Percentiles rank a stretch among this genome's conserved stretches.
phyloP scores from a whole-genome alignment of 2,797 vertebrate species.

The Lophotriccus pileatus region DNA sequence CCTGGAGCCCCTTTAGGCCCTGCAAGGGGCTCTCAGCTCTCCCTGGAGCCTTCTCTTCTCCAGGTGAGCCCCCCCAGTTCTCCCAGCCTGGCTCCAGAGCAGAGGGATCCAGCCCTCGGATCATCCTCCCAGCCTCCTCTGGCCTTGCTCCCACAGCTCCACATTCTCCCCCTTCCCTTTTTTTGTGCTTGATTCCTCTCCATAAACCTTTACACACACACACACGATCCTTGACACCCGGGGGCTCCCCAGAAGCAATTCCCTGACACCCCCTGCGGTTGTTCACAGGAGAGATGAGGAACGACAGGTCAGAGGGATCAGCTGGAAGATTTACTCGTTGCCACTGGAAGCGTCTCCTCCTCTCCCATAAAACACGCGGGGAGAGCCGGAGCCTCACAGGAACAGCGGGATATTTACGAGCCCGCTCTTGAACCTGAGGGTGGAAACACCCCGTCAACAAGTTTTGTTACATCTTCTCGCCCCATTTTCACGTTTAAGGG shows the following conservation, averaged over 20 bases:
- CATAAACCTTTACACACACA: not conserved
- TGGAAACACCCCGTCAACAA: not conserved
- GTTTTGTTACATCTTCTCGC: not conserved
- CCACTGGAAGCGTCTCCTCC: not conserved
- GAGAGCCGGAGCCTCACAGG: not conserved
- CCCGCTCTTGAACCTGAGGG: not conserved
- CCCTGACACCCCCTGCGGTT: not conserved
- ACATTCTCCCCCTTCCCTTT: not conserved
- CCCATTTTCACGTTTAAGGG: not conserved
- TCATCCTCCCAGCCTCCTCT: not conserved
- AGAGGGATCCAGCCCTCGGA: not conserved
- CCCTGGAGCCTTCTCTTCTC: not conserved
- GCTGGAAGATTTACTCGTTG: not conserved
- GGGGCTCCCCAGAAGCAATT: not conserved
- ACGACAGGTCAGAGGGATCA: not conserved
- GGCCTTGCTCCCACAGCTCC: not conserved
- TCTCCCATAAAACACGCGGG: not conserved
- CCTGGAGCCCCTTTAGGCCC: not conserved
- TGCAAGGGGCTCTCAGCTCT: not conserved
- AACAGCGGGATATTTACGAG: not conserved
- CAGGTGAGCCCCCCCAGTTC: not conserved
- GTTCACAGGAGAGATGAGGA: not conserved
- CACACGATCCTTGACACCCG: not conserved
- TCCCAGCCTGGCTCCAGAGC: not conserved
- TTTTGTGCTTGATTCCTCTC: not conserved